phyloP scores from a whole-genome alignment of 2,113 vertebrate genomes.

The Sus scrofa region DNA sequence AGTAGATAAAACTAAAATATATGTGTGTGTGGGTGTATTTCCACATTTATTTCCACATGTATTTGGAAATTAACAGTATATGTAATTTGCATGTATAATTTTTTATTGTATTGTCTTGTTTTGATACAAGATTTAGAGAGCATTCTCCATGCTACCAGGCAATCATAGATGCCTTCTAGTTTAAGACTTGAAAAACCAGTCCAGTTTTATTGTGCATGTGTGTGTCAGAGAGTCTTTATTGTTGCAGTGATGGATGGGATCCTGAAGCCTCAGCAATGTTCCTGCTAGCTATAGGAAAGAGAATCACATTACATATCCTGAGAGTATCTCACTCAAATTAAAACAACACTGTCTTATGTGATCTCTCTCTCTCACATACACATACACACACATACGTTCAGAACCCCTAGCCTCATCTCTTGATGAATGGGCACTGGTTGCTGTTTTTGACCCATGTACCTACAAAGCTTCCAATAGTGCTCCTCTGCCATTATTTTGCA shows the following conservation, averaged over 20 bases:
- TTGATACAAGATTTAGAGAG: background rate
- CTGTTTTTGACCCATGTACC: background rate
- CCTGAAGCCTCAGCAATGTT: background rate
- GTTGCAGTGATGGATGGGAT: background rate
- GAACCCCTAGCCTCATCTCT: background rate
- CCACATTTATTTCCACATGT: background rate
- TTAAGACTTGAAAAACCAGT: background rate
- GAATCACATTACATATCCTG: background rate
- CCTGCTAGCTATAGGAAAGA: background rate
- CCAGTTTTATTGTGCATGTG: background rate
- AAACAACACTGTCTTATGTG: background rate
- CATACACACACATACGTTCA: background rate
- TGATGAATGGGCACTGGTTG: background rate
- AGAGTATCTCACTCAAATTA: background rate
- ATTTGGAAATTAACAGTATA: background rate
- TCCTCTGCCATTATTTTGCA: background rate
- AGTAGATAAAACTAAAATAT: background rate
- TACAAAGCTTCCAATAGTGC: background rate
- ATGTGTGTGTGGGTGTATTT: background rate
- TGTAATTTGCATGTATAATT: background rate
- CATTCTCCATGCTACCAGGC: background rate
- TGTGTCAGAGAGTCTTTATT: background rate
- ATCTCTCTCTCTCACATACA: background rate
- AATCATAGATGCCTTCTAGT: background rate
- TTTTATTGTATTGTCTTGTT: background rate